Base-by-base conservation (phyloP, 2,888 invertebrate species). In the Hedya salicella region DNA sequence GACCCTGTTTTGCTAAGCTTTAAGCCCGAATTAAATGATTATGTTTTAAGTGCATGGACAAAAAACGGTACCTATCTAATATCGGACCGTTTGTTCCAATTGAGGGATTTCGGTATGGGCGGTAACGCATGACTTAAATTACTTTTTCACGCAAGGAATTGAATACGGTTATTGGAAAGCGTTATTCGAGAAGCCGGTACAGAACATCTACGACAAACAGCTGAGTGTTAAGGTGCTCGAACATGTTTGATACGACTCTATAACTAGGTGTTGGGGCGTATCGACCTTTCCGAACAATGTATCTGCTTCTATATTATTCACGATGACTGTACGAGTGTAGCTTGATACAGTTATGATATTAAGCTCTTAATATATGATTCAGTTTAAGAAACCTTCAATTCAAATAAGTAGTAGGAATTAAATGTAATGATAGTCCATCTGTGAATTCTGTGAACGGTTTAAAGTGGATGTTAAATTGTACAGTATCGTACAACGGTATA, bases 71-170 rank as follows among this genome's bases (percentile, higher is more conserved):
- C 19, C 11, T 54, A 53, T 30, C 11, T 54, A 76, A 72, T 76
- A 74, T 70, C 70, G 74, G 73, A 79, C 78, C 78, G 80, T 79
- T 82, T 79, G 75, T 71, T 78, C 73, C 78, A 81, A 81, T 83
- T 80, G 75, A 78, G 74, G 70, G 75, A 71, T 78, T 77, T 75
- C 69, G 70, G 71, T 71, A 72, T 76, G 77, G 73, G 74, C 70
- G 74, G 73, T 78, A 79, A 79, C 74, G 79, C 77, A 80, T 83
- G 82, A 81, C 78, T 80, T 32, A 74, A 70, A 75, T 71, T 68
- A 78, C 76, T 76, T 77, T 72, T 75, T 72, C 69, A 73, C 70
- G 62, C 62, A 36, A 60, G 70, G 54, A 74, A 76, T 76, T 64
- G 68, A 76, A 69, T 71, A 70, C 62, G 56, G 64, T 68, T 59